Conservation (phyloP, 2,888 invertebrate genomes). For the Pollenia griseotomentosa region DNA sequence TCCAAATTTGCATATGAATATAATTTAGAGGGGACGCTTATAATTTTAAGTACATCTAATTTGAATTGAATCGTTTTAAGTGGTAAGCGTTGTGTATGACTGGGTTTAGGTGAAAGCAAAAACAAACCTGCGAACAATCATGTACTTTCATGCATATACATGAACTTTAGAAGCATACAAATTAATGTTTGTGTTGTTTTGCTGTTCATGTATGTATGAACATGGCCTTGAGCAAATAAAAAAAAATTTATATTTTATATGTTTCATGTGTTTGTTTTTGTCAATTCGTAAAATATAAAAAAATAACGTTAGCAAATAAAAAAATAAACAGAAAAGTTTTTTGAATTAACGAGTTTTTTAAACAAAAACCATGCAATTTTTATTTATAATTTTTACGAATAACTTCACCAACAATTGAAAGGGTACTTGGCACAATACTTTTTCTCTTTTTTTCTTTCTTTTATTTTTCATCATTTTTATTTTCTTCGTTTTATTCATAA, state of each 20-base stretch:
- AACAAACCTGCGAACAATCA: not conserved
- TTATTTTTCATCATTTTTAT: conserved; percentile 15
- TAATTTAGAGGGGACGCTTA: conserved; percentile 31
- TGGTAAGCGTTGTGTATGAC: conserved; percentile 19
- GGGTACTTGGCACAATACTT: conserved; percentile 31
- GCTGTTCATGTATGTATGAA: conserved; percentile 28
- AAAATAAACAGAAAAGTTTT: not conserved
- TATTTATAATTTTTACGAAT: conserved; percentile 29
- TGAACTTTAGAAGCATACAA: conserved; percentile 11
- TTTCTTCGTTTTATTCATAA: conserved; percentile 34
- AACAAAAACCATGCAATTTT: conserved; percentile 44
- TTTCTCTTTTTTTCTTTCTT: conserved; percentile 8
- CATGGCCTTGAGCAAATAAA: conserved; percentile 53
- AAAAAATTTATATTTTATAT: not conserved
- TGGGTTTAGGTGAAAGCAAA: conserved; percentile 20
- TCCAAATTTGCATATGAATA: not conserved
- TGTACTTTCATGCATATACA: not conserved
- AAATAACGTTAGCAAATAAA: not conserved
- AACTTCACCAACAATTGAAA: conserved; percentile 50
- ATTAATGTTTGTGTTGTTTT: conserved; percentile 41
- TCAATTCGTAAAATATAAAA: conserved; percentile 42
- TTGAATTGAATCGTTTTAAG: conserved; percentile 54
- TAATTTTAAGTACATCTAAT: conserved; percentile 60
- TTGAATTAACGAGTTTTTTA: conserved; percentile 37
- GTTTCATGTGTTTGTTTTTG: conserved; percentile 35